Evolutionary conservation across 2,888 invertebrate genomes (phyloP), one percentile per base, ranked within the genome.

Genomic region (Rhopalosiphum nymphaeae): DNA sequence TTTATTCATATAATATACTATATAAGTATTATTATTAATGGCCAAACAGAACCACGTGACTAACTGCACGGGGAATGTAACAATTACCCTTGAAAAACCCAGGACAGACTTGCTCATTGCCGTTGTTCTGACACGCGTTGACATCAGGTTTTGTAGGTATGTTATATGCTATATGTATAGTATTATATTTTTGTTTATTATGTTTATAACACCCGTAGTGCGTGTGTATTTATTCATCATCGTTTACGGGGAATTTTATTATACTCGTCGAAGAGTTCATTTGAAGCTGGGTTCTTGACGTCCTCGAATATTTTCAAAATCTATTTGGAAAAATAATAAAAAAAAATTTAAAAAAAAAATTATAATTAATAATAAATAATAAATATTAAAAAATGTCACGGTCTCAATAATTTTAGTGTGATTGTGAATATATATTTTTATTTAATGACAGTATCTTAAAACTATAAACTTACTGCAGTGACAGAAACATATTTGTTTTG

Each of bases 21-120:
- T 78, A 26, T 85, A 85, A 26, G 25, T 85, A 61, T 89, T 44
- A 57, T 89, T 84, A 91, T 84, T 86, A 86, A 91, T 91, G 44
- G 42, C 29, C 25, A 61, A 57, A 56, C 16, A 10, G 7, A 67
- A 92, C 67, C 88, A 92, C 92, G 92, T 92, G 92, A 92, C 92
- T 57, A 85, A 89, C 90, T 36, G 90, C 90, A 29, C 78, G 87
- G 90, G 85, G 93, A 94, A 94, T 61, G 93, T 84, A 84, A 49
- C 56, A 26, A 57, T 94, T 94, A 94, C 85, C 93, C 93, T 94
- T 94, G 93, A 94, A 93, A 89, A 88, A 57, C 85, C 11, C 90
- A 26, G 49, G 86, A 89, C 85, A 57, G 89, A 89, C 42, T 44
- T 21, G 46, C 46, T 90, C 93, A 89, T 84, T 93, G 89, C 93